Percentiles rank a stretch among this genome's conserved stretches.
phyloP scores from a whole-genome alignment of 2,113 vertebrate genomes.

The human region DNA sequence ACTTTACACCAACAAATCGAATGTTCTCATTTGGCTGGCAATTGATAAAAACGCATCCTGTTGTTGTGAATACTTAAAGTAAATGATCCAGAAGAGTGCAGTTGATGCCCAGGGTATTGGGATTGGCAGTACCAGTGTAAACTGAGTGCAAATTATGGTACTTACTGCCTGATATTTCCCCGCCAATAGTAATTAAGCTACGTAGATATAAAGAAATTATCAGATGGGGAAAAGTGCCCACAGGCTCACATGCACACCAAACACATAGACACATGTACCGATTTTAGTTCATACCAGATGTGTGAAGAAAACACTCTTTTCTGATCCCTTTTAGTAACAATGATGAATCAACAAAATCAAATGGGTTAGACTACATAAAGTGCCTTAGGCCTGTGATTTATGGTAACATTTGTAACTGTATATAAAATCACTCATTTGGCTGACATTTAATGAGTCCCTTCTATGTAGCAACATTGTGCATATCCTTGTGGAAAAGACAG shows the following conservation, averaged over 20 bases:
- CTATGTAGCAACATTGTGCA: not conserved
- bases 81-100: not conserved
- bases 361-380: not conserved
- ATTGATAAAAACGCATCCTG: not conserved
- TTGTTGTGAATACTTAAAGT: not conserved
- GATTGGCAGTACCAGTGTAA: not conserved
- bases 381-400: not conserved
- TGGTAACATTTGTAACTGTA: not conserved
- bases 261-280: not conserved
- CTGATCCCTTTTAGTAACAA: not conserved
- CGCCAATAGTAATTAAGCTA: not conserved
- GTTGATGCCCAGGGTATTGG: not conserved
- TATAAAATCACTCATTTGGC: not conserved
- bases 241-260: not conserved
- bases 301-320: not conserved
- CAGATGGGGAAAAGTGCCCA: not conserved
- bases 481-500: not conserved
- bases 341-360: not conserved
- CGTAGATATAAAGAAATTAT: not conserved
- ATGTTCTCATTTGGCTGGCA: not conserved
- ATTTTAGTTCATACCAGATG: not conserved
- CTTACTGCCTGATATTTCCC: not conserved
- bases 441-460: not conserved
- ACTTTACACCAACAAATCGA: not conserved
- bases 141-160: not conserved